Base-by-base conservation (phyloP, 2,113 vertebrate species). In the Tachuris rubrigastra region DNA sequence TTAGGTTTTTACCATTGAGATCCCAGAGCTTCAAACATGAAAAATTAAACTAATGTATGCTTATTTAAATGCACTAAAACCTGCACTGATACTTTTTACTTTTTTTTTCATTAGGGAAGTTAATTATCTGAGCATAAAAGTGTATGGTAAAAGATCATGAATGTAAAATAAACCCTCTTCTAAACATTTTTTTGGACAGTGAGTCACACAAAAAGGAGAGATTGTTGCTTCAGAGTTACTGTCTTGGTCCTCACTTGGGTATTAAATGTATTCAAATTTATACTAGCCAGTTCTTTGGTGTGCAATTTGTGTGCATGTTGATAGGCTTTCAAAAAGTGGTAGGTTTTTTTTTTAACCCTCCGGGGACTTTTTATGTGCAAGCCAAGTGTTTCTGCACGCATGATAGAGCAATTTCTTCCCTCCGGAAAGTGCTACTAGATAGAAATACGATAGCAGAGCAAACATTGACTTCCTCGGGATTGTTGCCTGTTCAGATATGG, bases 401-500 rank as follows among this genome's bases (percentile, higher is more conserved):
- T 90, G 87, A 94, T 56, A 90, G 89, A 93, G 91, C 89, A 89
- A 92, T 88, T 89, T 87, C 49, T 93, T 72, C 6, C 1, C 56
- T 88, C 84, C 22, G 89, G 78, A 79, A 96, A 93, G 84, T 52
- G 88, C 75, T 96, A 83, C 85, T 87, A 85, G 91, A 93, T 89
- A 84, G 90, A 92, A 96, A 94, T 88, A 83, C 1, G 14, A 95
- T 90, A 93, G 93, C 68, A 92, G 78, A 52, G 60, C 84, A 91
- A 95, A 92, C 91, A 94, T 14, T 69, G 82, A 83, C 93, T 96
- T 95, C 78, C 84, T 95, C 77, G 30, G 73, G 78, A 92, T 55
- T 92, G 82, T 90, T 84, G 60, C 82, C 96, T 92, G 82, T 91
- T 96, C 74, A 91, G 89, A 88, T 94, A 94, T 53, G 85, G 68